These are phyloP conservation scores for Xestia c-nigrum DNA, from an alignment of 2,888 invertebrate species.

Conservation along the genomic window DNA sequence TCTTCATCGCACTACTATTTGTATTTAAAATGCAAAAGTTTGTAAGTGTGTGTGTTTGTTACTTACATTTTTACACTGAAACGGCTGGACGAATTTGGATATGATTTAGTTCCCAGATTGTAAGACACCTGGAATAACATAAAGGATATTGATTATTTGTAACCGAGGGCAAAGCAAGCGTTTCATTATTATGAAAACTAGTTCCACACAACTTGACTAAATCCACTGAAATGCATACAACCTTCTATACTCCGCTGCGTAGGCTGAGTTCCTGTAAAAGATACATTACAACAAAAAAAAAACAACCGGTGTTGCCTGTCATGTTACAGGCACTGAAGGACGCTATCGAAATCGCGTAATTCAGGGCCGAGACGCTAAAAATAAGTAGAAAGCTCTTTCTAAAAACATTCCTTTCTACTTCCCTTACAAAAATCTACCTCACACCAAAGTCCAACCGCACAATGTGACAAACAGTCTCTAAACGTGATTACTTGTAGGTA, in stretches of 20 bases:
- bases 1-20: neutral
- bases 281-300: neutral
- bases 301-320: neutral
- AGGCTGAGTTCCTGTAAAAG: neutral
- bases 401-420: neutral
- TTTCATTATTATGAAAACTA: neutral
- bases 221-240: neutral
- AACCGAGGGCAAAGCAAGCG: neutral
- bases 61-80: neutral
- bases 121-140: neutral
- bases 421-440: neutral
- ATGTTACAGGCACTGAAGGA: neutral
- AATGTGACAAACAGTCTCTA: constrained; percentile 21
- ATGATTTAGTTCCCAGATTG: neutral
- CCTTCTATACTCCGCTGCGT: neutral
- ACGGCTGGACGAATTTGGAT: neutral
- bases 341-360: neutral
- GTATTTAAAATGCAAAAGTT: neutral
- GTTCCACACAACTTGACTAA: neutral
- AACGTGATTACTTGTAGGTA: constrained; percentile 34
- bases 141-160: too few relatives aligned
- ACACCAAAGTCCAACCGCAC: neutral
- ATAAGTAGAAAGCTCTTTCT: neutral
- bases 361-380: neutral
- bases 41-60: neutral